Conservation (phyloP, 2,113 vertebrate genomes). For the Amblyornis subalaris region DNA sequence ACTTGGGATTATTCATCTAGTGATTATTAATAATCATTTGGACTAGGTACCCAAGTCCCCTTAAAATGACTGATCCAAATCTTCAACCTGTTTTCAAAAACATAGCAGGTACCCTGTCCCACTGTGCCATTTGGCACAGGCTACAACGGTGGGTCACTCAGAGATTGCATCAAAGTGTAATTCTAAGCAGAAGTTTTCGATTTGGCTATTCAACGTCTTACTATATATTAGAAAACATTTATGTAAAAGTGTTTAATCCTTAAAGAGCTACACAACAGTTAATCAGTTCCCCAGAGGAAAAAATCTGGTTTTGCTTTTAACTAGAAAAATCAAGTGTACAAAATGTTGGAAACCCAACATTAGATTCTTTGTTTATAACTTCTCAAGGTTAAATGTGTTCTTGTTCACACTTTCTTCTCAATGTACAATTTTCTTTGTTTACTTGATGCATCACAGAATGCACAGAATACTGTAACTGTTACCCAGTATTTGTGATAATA, state of each 20-base stretch:
- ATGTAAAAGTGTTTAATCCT: fast-evolving
- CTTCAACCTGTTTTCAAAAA: fast-evolving
- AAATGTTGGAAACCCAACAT: background rate
- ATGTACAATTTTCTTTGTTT: background rate
- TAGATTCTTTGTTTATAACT: background rate
- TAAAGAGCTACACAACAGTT: background rate
- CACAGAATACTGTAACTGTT: background rate
- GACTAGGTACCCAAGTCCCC: background rate
- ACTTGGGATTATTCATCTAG: background rate
- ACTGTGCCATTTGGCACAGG: fast-evolving
- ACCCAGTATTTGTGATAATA: background rate
- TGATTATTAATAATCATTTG: too few species aligned
- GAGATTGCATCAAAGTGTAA: fast-evolving
- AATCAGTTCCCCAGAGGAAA: background rate
- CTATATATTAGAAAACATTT: background rate
- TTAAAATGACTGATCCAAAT: fast-evolving
- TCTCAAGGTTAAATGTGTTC: background rate
- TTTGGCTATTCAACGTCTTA: background rate
- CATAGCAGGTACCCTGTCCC: fast-evolving
- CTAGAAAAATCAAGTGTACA: background rate
- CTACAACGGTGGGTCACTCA: fast-evolving
- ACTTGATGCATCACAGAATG: background rate
- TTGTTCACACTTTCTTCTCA: background rate
- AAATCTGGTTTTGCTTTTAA: background rate
- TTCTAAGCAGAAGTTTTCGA: fast-evolving